Conservation (phyloP, 2,113 vertebrate species). For the Neoarius graeffei region DNA sequence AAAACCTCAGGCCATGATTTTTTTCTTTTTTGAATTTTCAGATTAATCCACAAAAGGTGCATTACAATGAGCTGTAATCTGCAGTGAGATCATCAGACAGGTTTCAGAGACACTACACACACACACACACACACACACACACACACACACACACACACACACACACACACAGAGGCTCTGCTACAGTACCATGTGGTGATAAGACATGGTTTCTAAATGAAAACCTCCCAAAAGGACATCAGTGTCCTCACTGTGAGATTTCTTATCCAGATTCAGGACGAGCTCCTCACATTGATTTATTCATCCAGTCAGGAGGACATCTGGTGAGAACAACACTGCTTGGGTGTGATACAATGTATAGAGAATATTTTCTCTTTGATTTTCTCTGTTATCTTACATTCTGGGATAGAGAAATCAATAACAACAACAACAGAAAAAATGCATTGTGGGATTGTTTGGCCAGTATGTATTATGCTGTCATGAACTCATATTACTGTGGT, state of each 20-base stretch:
- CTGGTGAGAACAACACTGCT: not conserved
- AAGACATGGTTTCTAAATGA: not conserved
- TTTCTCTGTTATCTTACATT: not conserved
- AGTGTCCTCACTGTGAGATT: not conserved
- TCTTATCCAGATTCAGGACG: not conserved
- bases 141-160: slow-evolving; percentile 1
- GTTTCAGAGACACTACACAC: not conserved
- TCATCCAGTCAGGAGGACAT: not conserved
- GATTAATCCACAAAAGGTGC: not conserved
- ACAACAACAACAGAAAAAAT: not conserved
- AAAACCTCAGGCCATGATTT: not conserved
- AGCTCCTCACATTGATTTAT: not conserved
- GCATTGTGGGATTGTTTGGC: slow-evolving; percentile 21
- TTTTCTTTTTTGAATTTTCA: not conserved
- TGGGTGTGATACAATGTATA: not conserved
- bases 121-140: no score
- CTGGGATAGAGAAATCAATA: not conserved
- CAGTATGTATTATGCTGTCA: not conserved
- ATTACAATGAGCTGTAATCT: not conserved
- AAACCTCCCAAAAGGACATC: not conserved
- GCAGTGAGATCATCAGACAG: not conserved
- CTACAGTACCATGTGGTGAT: not conserved
- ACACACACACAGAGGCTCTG: not conserved
- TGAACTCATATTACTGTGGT: slow-evolving; percentile 15
- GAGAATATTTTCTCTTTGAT: not conserved